Conservation (phyloP, 2,113 vertebrate species). For the Myrmecophaga tridactyla region DNA sequence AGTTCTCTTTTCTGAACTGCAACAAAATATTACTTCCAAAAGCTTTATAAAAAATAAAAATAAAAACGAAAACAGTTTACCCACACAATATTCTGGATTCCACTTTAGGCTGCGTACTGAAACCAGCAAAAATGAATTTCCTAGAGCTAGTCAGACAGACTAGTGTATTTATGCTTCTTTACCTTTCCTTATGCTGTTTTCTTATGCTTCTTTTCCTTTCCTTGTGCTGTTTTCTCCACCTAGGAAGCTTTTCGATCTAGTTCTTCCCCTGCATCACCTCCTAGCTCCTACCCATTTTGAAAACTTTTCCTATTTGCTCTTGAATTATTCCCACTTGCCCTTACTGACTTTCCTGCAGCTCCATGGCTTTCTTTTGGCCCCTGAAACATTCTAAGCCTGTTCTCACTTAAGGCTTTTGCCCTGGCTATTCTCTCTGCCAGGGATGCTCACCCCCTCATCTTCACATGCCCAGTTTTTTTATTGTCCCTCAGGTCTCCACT, state of each 20-base stretch:
- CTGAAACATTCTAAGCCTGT: not conserved
- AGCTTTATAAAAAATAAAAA: not conserved
- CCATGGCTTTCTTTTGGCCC: not conserved
- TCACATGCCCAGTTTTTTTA: not conserved
- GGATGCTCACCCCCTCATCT: not conserved
- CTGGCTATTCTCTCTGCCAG: not conserved
- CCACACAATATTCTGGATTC: not conserved
- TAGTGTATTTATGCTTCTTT: not conserved
- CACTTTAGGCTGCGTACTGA: not conserved
- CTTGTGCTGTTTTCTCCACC: not conserved
- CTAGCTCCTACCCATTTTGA: not conserved
- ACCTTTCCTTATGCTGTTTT: not conserved
- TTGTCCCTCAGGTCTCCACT: not conserved
- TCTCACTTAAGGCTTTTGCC: not conserved
- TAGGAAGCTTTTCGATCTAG: not conserved
- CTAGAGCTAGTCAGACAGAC: not conserved
- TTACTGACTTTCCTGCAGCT: not conserved
- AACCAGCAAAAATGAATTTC: not conserved
- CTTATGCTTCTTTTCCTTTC: not conserved
- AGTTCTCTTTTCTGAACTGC: slow-evolving; percentile 1
- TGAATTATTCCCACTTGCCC: not conserved
- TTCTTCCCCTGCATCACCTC: not conserved
- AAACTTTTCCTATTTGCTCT: not conserved
- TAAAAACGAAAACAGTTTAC: not conserved
- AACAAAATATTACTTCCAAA: not conserved